Conservation (phyloP, 2,113 vertebrate genomes). For the Aptenodytes forsteri region DNA sequence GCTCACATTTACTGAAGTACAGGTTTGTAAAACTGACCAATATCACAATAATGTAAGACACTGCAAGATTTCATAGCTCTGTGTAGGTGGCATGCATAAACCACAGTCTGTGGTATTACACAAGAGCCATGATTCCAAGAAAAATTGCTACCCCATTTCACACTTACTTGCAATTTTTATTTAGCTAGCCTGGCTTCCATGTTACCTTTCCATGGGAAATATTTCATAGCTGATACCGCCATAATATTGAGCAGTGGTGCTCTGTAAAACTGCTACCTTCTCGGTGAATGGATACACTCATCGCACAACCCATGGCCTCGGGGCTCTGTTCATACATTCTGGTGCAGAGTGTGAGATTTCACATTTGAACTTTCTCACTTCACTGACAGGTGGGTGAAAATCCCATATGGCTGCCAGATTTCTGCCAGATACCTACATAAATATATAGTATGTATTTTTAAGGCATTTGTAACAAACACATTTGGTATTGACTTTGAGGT, state of each 20-base stretch:
- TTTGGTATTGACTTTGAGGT: conserved; percentile 2
- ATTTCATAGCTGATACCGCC: not conserved
- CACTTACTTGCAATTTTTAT: not conserved
- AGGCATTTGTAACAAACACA: conserved; percentile 17
- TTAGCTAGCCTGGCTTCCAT: not conserved
- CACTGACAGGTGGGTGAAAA: conserved; percentile 46
- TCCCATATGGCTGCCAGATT: conserved; percentile 45
- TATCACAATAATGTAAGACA: not conserved
- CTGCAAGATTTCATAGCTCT: not conserved
- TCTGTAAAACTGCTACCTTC: not conserved
- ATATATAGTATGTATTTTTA: not conserved
- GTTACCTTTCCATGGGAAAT: not conserved
- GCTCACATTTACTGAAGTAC: not conserved
- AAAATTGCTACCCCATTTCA: not conserved
- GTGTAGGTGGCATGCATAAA: conserved; percentile 30
- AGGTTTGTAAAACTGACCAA: not conserved
- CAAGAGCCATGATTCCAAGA: conserved; percentile 4
- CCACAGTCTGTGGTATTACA: not conserved
- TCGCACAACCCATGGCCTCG: not conserved
- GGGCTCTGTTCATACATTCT: not conserved
- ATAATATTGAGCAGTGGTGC: not conserved
- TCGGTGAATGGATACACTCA: not conserved
- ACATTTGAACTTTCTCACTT: not conserved
- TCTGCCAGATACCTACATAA: not conserved
- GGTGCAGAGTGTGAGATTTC: conserved; percentile 5